Percentiles rank a stretch among this genome's conserved stretches.
Conservation (phyloP, 1,140 invertebrate species). For the Samia ricini region DNA sequence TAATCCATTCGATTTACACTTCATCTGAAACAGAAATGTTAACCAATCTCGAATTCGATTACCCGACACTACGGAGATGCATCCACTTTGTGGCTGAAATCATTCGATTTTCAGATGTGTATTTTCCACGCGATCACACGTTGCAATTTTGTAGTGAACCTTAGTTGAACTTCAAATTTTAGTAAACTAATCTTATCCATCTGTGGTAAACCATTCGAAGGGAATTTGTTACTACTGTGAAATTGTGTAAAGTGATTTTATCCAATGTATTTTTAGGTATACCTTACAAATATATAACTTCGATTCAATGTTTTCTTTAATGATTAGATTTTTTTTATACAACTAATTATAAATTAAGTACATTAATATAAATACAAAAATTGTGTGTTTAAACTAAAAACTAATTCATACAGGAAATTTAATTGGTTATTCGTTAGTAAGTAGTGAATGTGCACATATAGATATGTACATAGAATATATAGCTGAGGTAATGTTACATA, state of each 20-base stretch:
- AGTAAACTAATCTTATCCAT: background rate
- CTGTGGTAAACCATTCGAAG: background rate
- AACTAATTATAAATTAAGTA: too few species aligned
- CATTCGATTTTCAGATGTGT: slow-evolving; percentile 12
- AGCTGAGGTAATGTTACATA: too few species aligned
- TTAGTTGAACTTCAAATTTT: background rate
- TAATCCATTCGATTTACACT: slow-evolving; percentile 8
- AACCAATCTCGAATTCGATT: slow-evolving; percentile 21
- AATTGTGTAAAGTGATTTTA: background rate
- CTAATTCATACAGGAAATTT: too few species aligned
- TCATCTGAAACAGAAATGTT: slow-evolving; percentile 11
- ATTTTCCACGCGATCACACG: slow-evolving; percentile 22
- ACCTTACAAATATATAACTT: background rate
- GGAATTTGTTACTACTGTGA: background rate
- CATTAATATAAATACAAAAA: background rate
- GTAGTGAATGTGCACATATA: too few species aligned
- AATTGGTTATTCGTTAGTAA: too few species aligned
- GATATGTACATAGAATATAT: too few species aligned
- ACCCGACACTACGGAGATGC: slow-evolving; percentile 12
- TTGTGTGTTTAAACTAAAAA: background rate
- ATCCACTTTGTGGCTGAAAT: slow-evolving; percentile 12
- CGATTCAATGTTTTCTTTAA: background rate
- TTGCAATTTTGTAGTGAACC: slow-evolving; percentile 13
- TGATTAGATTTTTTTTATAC: too few species aligned
- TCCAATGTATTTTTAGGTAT: background rate